Evolutionary conservation across 1,140 invertebrate species (phyloP), one percentile per base, ranked within the genome.

Genomic region (Centruroides sculpturatus): DNA sequence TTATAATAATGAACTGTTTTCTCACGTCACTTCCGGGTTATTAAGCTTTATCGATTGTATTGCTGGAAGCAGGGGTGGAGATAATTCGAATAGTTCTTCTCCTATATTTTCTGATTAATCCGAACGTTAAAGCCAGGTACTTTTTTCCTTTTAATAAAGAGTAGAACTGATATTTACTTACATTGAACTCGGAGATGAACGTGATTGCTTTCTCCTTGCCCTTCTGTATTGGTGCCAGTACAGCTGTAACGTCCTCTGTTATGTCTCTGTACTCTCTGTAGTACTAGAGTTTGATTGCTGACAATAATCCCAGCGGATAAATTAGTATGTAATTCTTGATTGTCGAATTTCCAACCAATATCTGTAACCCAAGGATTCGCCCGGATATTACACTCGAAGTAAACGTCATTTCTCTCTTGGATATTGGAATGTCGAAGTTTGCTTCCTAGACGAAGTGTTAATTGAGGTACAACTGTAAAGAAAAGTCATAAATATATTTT

Each of bases 341-440:
- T 87, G 66, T 86, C 84, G 72, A 89, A 87, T 74, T 82, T 87
- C 87, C 87, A 90, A 58, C 84, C 81, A 56, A 89, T 80, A 68
- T 86, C 83, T 70, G 86, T 84, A 11, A 82, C 81, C 69, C 84
- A 85, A 1, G 89, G 89, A 75, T 90, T 90, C 7, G 88, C 85
- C 72, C 84, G 85, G 64, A 92, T 88, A 71, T 84, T 86, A 74
- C 89, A 92, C 74, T 92, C 89, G 68, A 92, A 87, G 73, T 91
- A 92, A 55, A 92, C 88, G 74, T 92, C 89, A 55, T 86, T 85
- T 10, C 87, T 87, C 66, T 83, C 81, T 55, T 74, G 65, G 46
- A 70, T 70, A 46, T 70, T 66, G 4, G 68, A 66, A 59, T 70
- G 67, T 0, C 69, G 63, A 5, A 70, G 56, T 50, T 70, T 70